Evolutionary conservation across 2,797 vertebrate species (phyloP).

Genomic region (Poeciliopsis presidionis): DNA sequence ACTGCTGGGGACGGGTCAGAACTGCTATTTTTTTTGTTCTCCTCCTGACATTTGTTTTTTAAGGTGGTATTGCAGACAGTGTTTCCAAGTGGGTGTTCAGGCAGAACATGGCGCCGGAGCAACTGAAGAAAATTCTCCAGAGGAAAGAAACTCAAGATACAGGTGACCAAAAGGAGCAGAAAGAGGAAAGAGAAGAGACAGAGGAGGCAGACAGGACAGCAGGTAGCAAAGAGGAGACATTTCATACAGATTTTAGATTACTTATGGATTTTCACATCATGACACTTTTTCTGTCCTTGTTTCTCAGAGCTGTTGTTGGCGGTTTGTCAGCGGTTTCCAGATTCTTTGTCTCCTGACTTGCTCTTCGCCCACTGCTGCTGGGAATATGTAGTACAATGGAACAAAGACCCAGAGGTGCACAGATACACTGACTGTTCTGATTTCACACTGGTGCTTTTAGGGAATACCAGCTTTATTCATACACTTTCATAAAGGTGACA

Average conservation of each 20-base stretch:
- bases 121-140: conserved; percentile 81
- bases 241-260: not conserved
- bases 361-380: conserved; percentile 95
- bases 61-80: conserved; percentile 92
- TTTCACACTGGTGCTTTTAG: not conserved
- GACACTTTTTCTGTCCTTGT: not conserved
- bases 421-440: not conserved
- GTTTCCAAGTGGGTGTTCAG: conserved; percentile 96
- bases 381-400: conserved; percentile 99
- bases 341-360: conserved; percentile 90
- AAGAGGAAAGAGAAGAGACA: conserved; percentile 31
- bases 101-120: conserved; percentile 84
- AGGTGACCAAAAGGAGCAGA: conserved; percentile 55
- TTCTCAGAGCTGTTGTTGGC: conserved; percentile 85
- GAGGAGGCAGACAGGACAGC: conserved; percentile 57
- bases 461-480: not conserved
- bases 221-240: not conserved
- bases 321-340: conserved; percentile 90
- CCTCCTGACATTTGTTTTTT: not conserved
- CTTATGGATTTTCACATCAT: not conserved
- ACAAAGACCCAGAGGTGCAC: conserved; percentile 95
- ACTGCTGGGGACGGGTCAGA: not conserved
- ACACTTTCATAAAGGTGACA: not conserved
- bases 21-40: not conserved
- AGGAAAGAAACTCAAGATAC: conserved; percentile 58